Base-by-base conservation (phyloP, 2,113 vertebrate species). In the Paraplagusia blochii region DNA sequence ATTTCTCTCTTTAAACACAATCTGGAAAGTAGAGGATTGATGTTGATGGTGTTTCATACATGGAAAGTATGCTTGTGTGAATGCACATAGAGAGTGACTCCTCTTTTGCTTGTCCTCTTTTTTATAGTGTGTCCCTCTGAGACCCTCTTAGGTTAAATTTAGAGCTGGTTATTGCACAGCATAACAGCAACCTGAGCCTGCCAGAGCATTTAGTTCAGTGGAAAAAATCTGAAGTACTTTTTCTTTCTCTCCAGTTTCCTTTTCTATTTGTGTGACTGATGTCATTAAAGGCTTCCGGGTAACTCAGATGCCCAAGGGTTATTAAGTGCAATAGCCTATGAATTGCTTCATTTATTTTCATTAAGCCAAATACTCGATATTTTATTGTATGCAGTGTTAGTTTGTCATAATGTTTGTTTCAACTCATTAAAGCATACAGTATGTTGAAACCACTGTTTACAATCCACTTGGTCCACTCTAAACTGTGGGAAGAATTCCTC, bases 201-300 rank as follows among this genome's bases (percentile, higher is more conserved):
- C 19, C 22, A 0, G 39, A 36, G 1, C 34, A 43, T 6, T 10
- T 56, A 34, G 8, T 1, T 34, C 15, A 53, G 4, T 46, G 17
- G 29, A 53, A 19, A 54, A 49, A 14, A 19, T 19, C n/a, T 13
- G 4, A 5, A 11, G 1, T 17, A 38, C 40, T 12, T 42, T 14
- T n/a, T 39, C 14, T n/a, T 44, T 42, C 29, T 11, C 36, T 40
- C 44, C 2, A 9, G 1, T 18, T 13, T 7, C 53, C 1, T 2
- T 54, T 44, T 18, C 1, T 42, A 5, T 10, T 8, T 18, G 2
- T 7, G 14, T 15, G 22, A 12, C 42, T 34, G 19, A 44, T 55
- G 61, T 70, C 53, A 59, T 14, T 1, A 34, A 46, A 63, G 16
- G 48, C 63, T 76, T 83, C 81, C 66, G 73, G 58, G 63, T 63